These are phyloP conservation scores for Papilio elwesi DNA, from an alignment of 2,888 invertebrate genomes.

Conservation along the genomic window DNA sequence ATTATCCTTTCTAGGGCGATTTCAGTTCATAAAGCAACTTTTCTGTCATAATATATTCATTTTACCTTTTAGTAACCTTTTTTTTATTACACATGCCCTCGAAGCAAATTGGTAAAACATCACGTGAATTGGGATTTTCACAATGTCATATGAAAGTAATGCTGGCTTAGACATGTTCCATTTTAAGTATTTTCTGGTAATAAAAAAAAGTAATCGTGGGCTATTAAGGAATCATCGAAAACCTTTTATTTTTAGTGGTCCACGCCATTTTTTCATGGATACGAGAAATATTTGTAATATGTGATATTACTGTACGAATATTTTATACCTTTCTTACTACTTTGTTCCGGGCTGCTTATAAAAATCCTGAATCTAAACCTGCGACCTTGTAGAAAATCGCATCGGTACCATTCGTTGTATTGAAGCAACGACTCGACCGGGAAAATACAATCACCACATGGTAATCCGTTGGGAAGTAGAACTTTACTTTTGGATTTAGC, in stretches of 20 bases:
- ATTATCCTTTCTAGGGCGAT: neutral
- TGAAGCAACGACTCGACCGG: no score
- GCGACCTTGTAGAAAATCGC: no score
- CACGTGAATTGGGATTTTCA: slow-evolving; percentile 42
- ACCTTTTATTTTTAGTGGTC: slow-evolving; percentile 16
- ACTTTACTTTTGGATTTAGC: no score
- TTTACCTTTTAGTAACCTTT: slow-evolving; percentile 45
- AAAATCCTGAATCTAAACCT: no score
- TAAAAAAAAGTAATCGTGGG: slow-evolving; percentile 54
- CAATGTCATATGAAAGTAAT: slow-evolving; percentile 50
- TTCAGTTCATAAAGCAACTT: neutral
- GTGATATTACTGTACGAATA: no score
- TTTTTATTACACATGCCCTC: slow-evolving; percentile 47
- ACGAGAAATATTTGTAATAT: neutral
- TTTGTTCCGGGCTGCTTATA: no score
- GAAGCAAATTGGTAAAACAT: slow-evolving; percentile 10
- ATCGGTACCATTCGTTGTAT: no score
- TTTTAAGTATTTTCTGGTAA: slow-evolving; percentile 55
- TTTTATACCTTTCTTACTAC: no score
- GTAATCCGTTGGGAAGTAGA: no score
- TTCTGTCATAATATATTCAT: slow-evolving; percentile 22
- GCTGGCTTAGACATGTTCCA: slow-evolving; percentile 58
- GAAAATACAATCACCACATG: no score
- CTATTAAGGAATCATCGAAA: slow-evolving; percentile 49
- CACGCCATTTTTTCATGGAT: neutral